Evolutionary conservation across 2,797 vertebrate genomes (phyloP), one percentile per base, ranked within the genome.

Genomic region (Etheostoma nigrum): DNA sequence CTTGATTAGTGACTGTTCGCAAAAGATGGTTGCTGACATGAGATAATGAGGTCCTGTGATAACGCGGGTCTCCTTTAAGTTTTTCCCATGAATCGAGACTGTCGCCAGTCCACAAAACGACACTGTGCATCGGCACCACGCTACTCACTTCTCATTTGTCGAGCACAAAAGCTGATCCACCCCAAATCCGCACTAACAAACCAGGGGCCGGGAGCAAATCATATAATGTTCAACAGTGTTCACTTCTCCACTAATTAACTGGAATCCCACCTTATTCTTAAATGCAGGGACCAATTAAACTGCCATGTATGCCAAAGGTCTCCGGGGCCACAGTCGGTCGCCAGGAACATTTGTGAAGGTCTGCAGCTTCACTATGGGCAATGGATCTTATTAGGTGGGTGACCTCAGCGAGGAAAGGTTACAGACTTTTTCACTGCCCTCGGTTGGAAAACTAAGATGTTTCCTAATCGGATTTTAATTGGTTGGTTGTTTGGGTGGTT

Each of bases 221-320:
- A 94, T 96, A 95, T 96, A 96, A 96, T 95, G 95, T 96, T 96
- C 93, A 92, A 90, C 93, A 94, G 94, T 94, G 95, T 96, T 97
- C 96, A 95, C 95, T 97, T 96, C 94, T 87, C 92, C 90, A 95
- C 97, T 97, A 97, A 99, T 98, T 99, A 98, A 97, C 97, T 97
- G 95, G 95, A 97, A 97, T 97, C 95, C 95, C 94, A 94, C 94
- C 93, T 95, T 93, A 93, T 93, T 93, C 89, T 91, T 95, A 94
- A 95, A 95, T 95, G 95, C 94, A 96, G 95, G 94, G 93, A 95
- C 94, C 96, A 97, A 97, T 99, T 98, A 96, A 96, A 97, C 85
- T 63, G 88, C 94, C 86, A 94, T 96, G 92, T 93, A 89, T 96
- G 96, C 96, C 96, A 97, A 94, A 96, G 95, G 96, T 96, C 96